Evolutionary conservation across 2,797 vertebrate species (phyloP), one percentile per base, ranked within the genome.

Genomic region (Coregonus sp.): DNA sequence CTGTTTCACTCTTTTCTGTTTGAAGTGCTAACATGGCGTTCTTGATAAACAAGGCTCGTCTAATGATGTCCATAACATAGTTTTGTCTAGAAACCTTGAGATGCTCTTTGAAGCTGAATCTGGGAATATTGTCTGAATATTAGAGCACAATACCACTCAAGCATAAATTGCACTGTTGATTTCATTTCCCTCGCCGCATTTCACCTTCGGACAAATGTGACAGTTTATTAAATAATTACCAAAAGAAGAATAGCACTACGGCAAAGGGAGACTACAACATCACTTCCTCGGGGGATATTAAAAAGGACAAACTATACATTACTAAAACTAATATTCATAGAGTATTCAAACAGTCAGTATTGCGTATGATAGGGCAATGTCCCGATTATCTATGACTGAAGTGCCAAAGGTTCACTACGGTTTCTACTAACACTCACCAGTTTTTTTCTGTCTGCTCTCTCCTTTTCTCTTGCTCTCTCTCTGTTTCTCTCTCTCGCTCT

Each of bases 21-120:
- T 78, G 77, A 78, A 74, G 72, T 78, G 77, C 51, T 73, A 74
- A 74, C 56, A 12, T 12, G 5, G 5, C 12, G 20, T 71, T 31
- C 67, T 74, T 65, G 66, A 74, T 63, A 66, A 79, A 52, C 78
- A 25, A 74, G 73, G 18, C 31, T 40, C 2, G 29, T n/a, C 71
- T 75, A 79, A 75, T 66, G 50, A 79, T n/a, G 40, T n/a, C 50
- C n/a, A 11, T n/a, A 63, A 56, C 5, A 73, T 31, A 63, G 20
- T 37, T 47, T 51, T 47, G 40, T 66, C 33, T 31, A 18, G 31
- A 63, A 59, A 47, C 54, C 31, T 73, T 63, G 54, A n/a, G 59
- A 69, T 54, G 31, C 40, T 18, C 54, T 78, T 78, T 67, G 40
- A 70, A 40, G 33, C 25, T 3, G 4, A 16, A 70, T 31, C 15